A percentile compares a stretch with the other conserved stretches of the same genome.
Conservation (phyloP, 1,140 invertebrate genomes). For the Frieseomelitta varia region DNA sequence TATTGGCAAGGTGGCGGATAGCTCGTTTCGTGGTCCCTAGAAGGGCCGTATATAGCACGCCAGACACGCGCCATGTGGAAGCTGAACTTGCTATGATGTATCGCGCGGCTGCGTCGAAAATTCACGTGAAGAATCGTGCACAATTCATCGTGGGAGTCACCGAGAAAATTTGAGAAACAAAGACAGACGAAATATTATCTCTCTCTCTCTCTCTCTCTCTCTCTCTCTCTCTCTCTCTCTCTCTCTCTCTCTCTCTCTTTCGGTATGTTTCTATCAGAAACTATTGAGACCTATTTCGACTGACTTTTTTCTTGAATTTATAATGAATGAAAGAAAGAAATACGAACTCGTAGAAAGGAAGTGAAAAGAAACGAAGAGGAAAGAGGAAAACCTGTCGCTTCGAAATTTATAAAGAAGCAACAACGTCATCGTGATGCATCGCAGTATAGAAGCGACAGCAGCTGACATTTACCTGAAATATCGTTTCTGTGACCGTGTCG, state of each 20-base stretch:
- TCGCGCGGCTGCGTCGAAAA: constrained; percentile 40
- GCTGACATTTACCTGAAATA: constrained; percentile 55
- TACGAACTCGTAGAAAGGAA: too few relatives aligned
- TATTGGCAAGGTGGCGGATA: constrained; percentile 72
- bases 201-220: too few relatives aligned
- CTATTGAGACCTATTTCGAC: background rate
- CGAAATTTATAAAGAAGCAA: constrained; percentile 27
- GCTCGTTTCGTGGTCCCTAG: constrained; percentile 61
- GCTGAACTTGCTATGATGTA: constrained; percentile 64
- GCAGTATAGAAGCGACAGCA: constrained; percentile 19
- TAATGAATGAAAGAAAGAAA: background rate
- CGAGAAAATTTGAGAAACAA: constrained; percentile 29
- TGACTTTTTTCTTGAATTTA: background rate
- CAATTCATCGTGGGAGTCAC: constrained; percentile 35
- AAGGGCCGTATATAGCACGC: constrained; percentile 56
- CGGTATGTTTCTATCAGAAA: too few relatives aligned
- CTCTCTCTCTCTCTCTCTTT: too few relatives aligned
- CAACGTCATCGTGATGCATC: constrained; percentile 43
- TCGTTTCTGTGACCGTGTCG: constrained; percentile 52
- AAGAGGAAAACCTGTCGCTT: background rate
- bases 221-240: too few relatives aligned
- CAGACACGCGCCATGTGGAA: constrained; percentile 75
- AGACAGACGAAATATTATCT: constrained; percentile 12
- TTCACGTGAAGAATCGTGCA: constrained; percentile 26
- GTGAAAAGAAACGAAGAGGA: background rate